Evolutionary conservation across 2,113 vertebrate species (phyloP), one percentile per base, ranked within the genome.

Genomic region (Bos javanicus): DNA sequence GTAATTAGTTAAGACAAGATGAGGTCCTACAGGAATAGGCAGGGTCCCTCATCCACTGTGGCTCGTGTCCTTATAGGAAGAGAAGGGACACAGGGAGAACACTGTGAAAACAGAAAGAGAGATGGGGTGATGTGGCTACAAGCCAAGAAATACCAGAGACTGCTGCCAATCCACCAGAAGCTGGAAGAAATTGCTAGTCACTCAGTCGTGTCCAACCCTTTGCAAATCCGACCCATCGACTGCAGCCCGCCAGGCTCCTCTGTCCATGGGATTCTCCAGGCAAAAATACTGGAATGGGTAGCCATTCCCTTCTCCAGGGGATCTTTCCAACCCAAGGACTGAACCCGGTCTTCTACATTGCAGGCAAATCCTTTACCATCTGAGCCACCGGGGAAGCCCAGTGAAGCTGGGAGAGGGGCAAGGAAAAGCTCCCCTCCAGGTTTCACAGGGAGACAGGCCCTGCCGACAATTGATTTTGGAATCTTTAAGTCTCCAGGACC

Each of bases 121-220:
- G 21, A 21, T 2, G 2, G 50, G 95, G 57, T 7, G 33, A 16
- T 0, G 9, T 2, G 1, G 2, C 25, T 26, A 11, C 15, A 26
- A 57, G 17, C n/a, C 71, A 82, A n/a, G 64, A 43, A 50, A 21
- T 1, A 25, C 28, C 54, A 23, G 12, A 78, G 62, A 26, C 4
- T 10, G 3, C 26, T 2, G 30, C 50, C 11, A n/a, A 54, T n/a
- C 62, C 62, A 46, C 39, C 28, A 11, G 52, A 56, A 56, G 21
- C 36, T 6, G 62, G 85, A 28, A 67, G 62, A 67, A 67, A 67
- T 33, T 19, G 67, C n/a, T 23, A 74, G 10, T 74, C n/a, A 6
- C n/a, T 74, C n/a, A 3, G n/a, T 6, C 0, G 1, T 39, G 67
- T 74, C 19, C 36, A 12, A 39, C 67, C 21, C 21, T 39, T 25